phyloP scores from a whole-genome alignment of 2,113 vertebrate species.

The Perca flavescens region DNA sequence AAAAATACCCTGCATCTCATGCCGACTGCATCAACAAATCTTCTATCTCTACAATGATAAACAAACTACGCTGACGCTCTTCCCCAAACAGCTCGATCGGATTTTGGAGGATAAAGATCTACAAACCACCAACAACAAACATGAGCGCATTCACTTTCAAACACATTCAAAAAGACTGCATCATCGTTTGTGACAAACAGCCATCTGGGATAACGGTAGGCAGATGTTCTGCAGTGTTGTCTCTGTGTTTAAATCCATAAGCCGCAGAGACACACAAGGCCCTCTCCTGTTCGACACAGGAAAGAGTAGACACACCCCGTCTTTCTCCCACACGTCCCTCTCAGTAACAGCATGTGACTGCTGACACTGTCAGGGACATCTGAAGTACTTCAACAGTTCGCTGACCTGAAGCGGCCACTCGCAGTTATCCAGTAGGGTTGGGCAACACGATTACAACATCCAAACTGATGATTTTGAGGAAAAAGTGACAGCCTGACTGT shows the following conservation, averaged over 20 bases:
- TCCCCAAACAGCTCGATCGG: conserved; percentile 2
- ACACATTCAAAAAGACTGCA: neutral
- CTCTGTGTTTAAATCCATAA: conserved; percentile 8
- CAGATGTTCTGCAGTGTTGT: conserved; percentile 31
- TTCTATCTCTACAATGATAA: conserved; percentile 26
- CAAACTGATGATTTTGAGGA: no score
- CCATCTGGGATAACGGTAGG: conserved; percentile 36
- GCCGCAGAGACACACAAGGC: neutral
- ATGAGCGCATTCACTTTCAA: conserved; percentile 9
- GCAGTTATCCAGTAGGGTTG: neutral
- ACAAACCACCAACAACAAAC: neutral
- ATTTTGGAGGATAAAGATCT: conserved; percentile 4
- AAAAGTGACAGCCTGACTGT: no score
- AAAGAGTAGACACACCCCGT: neutral
- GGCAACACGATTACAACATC: no score
- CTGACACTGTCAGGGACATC: conserved; percentile 20
- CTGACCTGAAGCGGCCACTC: conserved; percentile 40
- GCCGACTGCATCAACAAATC: conserved; percentile 26
- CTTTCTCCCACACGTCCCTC: neutral
- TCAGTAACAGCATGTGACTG: conserved; percentile 25
- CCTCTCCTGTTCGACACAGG: neutral
- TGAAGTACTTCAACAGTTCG: conserved; percentile 28
- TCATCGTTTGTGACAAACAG: neutral
- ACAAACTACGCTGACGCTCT: conserved; percentile 34
- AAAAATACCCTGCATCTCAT: conserved; percentile 19